Percentiles rank a stretch among this genome's conserved stretches.
Conservation (phyloP, 2,797 vertebrate genomes). For the Sciaenops ocellatus region DNA sequence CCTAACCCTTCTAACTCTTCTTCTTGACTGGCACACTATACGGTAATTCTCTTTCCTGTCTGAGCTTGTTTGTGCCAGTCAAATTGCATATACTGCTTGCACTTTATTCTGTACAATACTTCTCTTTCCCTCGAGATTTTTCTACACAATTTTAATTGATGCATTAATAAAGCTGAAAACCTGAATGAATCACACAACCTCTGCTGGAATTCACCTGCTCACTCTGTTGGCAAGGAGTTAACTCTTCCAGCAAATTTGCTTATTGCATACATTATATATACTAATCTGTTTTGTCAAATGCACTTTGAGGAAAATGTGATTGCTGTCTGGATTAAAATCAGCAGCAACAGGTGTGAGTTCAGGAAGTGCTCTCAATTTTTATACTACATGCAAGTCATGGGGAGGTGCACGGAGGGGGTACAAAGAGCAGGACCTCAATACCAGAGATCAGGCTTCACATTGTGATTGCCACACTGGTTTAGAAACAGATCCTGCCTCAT, state of each 20-base stretch:
- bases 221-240: not conserved
- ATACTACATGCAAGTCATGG: not conserved
- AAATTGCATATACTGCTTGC: not conserved
- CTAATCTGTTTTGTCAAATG: slow-evolving; percentile 1
- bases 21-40: slow-evolving; percentile 1
- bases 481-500: not conserved
- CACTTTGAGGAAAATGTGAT: not conserved
- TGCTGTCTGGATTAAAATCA: not conserved
- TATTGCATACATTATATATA: not conserved
- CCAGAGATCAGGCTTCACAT: not conserved
- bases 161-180: not conserved
- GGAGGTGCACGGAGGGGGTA: not conserved
- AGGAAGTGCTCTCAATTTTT: not conserved
- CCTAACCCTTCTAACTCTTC: not conserved
- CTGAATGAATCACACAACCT: not conserved
- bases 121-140: not conserved
- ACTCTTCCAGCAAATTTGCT: not conserved
- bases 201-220: not conserved
- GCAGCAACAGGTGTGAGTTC: not conserved
- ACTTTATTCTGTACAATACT: not conserved
- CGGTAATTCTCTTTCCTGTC: not conserved
- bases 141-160: not conserved
- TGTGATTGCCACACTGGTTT: no score
- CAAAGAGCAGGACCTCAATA: not conserved
- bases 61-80: not conserved